Evolutionary conservation across 2,797 vertebrate genomes (phyloP).

Genomic region (Carduelis carduelis): DNA sequence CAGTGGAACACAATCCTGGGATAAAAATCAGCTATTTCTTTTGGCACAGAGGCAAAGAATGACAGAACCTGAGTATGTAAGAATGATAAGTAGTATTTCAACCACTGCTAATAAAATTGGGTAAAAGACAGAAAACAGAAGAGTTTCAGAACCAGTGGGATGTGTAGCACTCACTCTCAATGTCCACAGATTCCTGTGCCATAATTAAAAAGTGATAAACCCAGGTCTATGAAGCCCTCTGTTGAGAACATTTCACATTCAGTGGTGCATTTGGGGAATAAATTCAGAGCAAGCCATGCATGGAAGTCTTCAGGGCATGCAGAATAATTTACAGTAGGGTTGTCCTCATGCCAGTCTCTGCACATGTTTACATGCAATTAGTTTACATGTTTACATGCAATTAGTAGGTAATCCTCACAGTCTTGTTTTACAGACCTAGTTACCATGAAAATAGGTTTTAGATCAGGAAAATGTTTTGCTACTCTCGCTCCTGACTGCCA

Average conservation of each 20-base stretch:
- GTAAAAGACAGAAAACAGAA: not conserved
- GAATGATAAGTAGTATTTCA: not conserved
- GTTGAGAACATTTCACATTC: not conserved
- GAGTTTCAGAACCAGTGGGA: not conserved
- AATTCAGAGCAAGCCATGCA: not conserved
- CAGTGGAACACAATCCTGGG: not conserved
- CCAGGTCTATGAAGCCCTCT: not conserved
- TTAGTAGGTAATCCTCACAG: not conserved
- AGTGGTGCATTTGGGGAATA: not conserved
- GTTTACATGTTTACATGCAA: not conserved
- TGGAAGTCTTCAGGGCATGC: not conserved
- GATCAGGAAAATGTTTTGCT: not conserved
- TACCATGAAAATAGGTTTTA: not conserved
- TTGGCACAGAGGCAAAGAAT: not conserved
- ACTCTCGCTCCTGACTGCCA: not conserved
- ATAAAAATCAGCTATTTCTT: not conserved
- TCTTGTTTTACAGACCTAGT: not conserved
- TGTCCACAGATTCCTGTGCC: not conserved
- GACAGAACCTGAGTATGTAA: not conserved
- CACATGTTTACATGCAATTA: not conserved
- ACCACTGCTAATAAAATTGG: not conserved
- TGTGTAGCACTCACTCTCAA: not conserved
- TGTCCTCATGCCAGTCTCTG: not conserved
- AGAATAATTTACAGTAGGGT: not conserved
- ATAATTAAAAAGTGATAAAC: constrained; percentile 30